A percentile compares a stretch with the other conserved stretches of the same genome.
Evolutionary conservation across 2,888 invertebrate species (phyloP).

Genomic region (Metopia argyrocephala): DNA sequence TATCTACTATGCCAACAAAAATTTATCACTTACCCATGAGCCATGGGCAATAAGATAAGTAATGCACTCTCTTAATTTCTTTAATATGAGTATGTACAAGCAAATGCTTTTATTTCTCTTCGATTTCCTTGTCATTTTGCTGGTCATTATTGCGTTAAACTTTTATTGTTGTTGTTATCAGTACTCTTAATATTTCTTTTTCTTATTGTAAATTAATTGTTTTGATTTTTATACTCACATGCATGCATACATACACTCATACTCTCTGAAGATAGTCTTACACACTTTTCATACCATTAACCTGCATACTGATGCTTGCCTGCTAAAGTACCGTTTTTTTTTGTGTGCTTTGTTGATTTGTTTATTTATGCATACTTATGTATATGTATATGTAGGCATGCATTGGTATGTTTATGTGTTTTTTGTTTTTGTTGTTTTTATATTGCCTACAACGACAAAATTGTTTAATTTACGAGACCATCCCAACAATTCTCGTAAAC

Average conservation of each 20-base stretch:
- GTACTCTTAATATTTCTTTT: constrained; percentile 43
- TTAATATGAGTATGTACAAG: not conserved
- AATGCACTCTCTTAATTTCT: not conserved
- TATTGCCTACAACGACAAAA: constrained; percentile 39
- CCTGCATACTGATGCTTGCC: constrained; percentile 39
- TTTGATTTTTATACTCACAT: constrained; percentile 3
- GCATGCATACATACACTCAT: not conserved
- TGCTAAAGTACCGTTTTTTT: constrained; percentile 1
- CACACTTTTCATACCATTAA: not conserved
- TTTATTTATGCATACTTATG: not conserved
- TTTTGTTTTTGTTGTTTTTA: constrained; percentile 19
- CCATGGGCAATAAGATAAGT: too few relatives aligned
- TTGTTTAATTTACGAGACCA: constrained; percentile 65
- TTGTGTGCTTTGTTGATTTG: constrained; percentile 36
- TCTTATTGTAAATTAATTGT: constrained; percentile 35
- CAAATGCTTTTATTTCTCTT: not conserved
- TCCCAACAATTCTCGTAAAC: constrained; percentile 20
- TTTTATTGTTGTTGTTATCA: constrained; percentile 26
- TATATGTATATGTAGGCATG: constrained; percentile 21
- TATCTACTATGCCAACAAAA: not conserved
- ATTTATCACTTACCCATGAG: constrained; percentile 4
- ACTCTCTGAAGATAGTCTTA: not conserved
- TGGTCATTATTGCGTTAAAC: not conserved
- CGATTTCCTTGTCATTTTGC: not conserved
- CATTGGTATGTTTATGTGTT: constrained; percentile 47